These are phyloP conservation scores for Standfussiana lucernea DNA, from an alignment of 2,888 invertebrate species.

Conservation along the genomic window DNA sequence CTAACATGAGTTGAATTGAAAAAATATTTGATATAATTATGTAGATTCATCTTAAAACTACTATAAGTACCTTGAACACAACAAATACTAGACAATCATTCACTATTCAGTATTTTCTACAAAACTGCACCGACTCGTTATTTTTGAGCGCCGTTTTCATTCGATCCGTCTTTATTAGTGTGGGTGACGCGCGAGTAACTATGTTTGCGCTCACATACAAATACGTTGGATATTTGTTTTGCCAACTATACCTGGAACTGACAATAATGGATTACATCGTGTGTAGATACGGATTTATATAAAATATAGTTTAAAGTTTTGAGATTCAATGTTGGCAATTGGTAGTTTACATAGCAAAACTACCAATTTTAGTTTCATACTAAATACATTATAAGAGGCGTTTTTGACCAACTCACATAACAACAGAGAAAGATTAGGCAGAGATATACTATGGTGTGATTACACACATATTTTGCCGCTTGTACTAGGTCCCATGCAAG, in stretches of 20 bases:
- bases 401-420: not conserved
- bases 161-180: slow-evolving; percentile 52
- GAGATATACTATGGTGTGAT: not conserved
- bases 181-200: slow-evolving; percentile 37
- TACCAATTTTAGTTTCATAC: not conserved
- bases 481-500: not conserved
- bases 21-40: not conserved
- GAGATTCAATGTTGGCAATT: not conserved
- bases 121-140: slow-evolving; percentile 24
- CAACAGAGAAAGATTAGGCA: not conserved
- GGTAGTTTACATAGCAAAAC: not conserved
- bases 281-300: slow-evolving; percentile 37
- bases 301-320: slow-evolving; percentile 10
- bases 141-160: slow-evolving; percentile 39
- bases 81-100: not conserved
- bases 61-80: not conserved
- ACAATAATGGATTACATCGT: slow-evolving; percentile 34
- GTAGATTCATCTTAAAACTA: too few species aligned
- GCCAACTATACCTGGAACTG: slow-evolving; percentile 25
- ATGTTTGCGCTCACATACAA: slow-evolving; percentile 33
- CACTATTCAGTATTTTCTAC: slow-evolving; percentile 10
- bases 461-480: not conserved
- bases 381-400: not conserved
- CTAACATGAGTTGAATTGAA: not conserved
- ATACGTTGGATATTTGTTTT: slow-evolving; percentile 36